Evolutionary conservation across 2,797 vertebrate genomes (phyloP).

Genomic region (Hoplostethus atlanticus): DNA sequence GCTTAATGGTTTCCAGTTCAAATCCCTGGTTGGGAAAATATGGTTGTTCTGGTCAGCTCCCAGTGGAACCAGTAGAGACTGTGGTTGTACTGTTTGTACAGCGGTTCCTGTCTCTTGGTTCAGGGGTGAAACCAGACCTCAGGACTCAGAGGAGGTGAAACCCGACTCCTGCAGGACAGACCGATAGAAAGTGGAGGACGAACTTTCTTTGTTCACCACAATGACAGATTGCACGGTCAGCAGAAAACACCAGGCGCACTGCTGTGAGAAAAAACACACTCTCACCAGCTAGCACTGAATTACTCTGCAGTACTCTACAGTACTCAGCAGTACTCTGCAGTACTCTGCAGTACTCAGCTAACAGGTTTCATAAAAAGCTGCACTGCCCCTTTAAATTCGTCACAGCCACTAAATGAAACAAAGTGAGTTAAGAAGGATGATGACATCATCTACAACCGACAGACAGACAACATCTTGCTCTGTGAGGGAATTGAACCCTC

Average conservation of each 20-base stretch:
- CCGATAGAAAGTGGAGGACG: conserved; percentile 29
- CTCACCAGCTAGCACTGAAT: too few relatives aligned
- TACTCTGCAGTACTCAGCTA: not conserved
- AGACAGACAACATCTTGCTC: not conserved
- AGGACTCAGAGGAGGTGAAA: conserved; percentile 46
- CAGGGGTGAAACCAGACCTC: conserved; percentile 51
- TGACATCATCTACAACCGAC: conserved; percentile 1
- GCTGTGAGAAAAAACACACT: too few relatives aligned
- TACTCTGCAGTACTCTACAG: too few relatives aligned
- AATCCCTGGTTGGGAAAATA: too few relatives aligned
- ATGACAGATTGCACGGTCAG: not conserved
- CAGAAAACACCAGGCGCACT: not conserved
- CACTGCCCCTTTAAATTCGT: conserved; percentile 21
- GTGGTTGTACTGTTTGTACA: too few relatives aligned
- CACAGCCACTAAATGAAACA: not conserved
- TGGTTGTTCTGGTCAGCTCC: too few relatives aligned
- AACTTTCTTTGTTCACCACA: conserved; percentile 38
- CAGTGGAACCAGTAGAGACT: too few relatives aligned
- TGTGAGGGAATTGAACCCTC: too few relatives aligned
- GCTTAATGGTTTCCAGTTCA: too few relatives aligned
- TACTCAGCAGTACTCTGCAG: not conserved
- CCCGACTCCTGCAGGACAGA: conserved; percentile 39
- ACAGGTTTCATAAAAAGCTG: not conserved
- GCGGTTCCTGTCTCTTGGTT: not conserved
- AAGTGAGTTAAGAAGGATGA: not conserved